Conservation (phyloP, 2,888 invertebrate species). For the Pyrrhosoma nymphula region DNA sequence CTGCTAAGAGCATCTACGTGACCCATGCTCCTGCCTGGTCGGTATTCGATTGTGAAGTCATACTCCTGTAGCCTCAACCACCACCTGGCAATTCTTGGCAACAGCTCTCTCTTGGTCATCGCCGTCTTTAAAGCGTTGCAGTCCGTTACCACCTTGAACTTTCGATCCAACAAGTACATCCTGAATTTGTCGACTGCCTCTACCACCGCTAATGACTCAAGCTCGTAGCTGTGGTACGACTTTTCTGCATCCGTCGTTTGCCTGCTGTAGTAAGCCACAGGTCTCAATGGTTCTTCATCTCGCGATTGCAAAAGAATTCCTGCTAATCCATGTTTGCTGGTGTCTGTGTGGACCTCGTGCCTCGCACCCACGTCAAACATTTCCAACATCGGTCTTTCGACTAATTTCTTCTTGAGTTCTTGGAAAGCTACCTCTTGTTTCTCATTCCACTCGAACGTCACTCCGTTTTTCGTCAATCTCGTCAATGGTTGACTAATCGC, state of each 20-base stretch:
- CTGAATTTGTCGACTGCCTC: slow-evolving; percentile 75
- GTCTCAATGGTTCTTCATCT: slow-evolving; percentile 70
- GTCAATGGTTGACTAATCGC: slow-evolving; percentile 72
- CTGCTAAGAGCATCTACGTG: too few relatives aligned
- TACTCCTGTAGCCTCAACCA: slow-evolving; percentile 74
- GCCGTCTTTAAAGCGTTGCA: slow-evolving; percentile 73
- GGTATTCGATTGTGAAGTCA: slow-evolving; percentile 72
- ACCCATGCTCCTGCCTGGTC: slow-evolving; percentile 73
- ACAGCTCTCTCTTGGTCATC: slow-evolving; percentile 74
- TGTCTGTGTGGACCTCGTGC: slow-evolving; percentile 75
- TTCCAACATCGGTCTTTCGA: slow-evolving; percentile 73
- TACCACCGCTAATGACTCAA: slow-evolving; percentile 76
- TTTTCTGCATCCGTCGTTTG: slow-evolving; percentile 74
- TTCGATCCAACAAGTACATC: slow-evolving; percentile 74
- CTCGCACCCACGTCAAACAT: slow-evolving; percentile 73
- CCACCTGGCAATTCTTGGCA: slow-evolving; percentile 74
- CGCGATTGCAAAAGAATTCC: slow-evolving; percentile 74
- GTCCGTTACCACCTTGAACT: slow-evolving; percentile 75
- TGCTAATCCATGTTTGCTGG: slow-evolving; percentile 74
- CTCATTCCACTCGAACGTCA: slow-evolving; percentile 70
- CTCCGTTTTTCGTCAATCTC: slow-evolving; percentile 72
- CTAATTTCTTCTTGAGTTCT: slow-evolving; percentile 72
- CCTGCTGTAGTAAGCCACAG: slow-evolving; percentile 75
- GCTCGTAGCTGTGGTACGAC: slow-evolving; percentile 75
- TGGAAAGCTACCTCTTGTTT: slow-evolving; percentile 73